These are phyloP conservation scores for Telmatherina bonti DNA, from an alignment of 2,797 vertebrate species.

Conservation along the genomic window DNA sequence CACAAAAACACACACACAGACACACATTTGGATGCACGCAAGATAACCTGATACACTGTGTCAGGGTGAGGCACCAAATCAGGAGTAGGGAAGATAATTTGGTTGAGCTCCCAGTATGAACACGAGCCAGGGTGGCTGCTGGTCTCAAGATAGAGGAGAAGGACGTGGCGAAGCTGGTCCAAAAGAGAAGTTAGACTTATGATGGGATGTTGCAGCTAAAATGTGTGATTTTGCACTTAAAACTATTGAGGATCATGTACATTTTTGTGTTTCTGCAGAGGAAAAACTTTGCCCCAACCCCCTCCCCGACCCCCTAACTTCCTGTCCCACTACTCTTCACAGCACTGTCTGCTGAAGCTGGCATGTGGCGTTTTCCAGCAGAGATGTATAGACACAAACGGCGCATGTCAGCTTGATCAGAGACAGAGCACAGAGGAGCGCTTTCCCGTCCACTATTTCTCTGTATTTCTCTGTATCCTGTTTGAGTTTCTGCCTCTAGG, in stretches of 20 bases:
- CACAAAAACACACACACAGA: conserved; percentile 25
- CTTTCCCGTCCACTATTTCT: conserved; percentile 32
- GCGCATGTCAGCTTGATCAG: conserved; percentile 69
- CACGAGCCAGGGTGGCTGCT: conserved; percentile 33
- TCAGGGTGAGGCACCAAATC: conserved; percentile 68
- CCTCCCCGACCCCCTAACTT: conserved; percentile 18
- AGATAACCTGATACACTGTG: conserved; percentile 70
- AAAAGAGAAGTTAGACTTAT: conserved; percentile 12
- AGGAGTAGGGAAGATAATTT: conserved; percentile 65
- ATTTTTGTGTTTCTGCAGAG: not conserved
- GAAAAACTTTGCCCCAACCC: conserved; percentile 16
- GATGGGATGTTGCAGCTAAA: conserved; percentile 16
- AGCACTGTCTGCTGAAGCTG: conserved; percentile 54
- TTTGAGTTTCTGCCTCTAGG: conserved; percentile 63
- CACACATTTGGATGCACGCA: conserved; percentile 47
- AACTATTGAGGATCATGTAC: not conserved
- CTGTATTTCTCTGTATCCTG: conserved; percentile 48
- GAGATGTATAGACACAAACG: conserved; percentile 57
- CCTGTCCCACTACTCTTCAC: conserved; percentile 54
- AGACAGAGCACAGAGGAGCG: conserved; percentile 59
- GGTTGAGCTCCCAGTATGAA: conserved; percentile 59
- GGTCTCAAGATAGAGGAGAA: conserved; percentile 18
- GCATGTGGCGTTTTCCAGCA: conserved; percentile 52
- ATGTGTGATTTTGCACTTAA: conserved; percentile 10
- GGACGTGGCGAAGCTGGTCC: conserved; percentile 32